Evolutionary conservation across 2,888 invertebrate species (phyloP), one percentile per base, ranked within the genome.

Genomic region (Parasteatoda lunata): DNA sequence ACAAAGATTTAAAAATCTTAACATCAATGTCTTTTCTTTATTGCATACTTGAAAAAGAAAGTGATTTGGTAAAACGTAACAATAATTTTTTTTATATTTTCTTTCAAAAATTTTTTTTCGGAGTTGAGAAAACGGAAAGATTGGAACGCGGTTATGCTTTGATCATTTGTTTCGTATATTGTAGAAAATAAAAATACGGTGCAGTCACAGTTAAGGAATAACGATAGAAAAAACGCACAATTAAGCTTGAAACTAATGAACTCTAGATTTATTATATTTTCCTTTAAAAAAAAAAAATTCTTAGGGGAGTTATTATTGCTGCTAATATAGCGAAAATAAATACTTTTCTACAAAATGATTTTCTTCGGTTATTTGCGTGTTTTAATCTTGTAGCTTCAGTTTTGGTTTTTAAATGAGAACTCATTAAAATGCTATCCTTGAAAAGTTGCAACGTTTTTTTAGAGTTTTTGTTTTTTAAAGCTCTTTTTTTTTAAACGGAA

Each of bases 91-190:
- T 72, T 66, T 15, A 47, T 66, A 11, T 78, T 78, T 54, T 54
- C 15, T 48, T n/a, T 54, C 0, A 30, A 59, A 69, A 69, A n/a
- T 59, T 59, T n/a, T n/a, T 59, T 9, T 59, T n/a, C n/a, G 59
- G 11, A 59, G n/a, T n/a, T 13, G 8, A 4, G 59, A 59, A 59
- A 59, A 59, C 7, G 11, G n/a, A 59, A 75, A 75, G 47, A n/a
- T 30, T 5, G 69, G 52, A 52, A 47, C n/a, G n/a, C 48, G 30
- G 51, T 68, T 49, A 69, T 49, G 65, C 66, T 77, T 59, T 69
- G 72, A 68, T 85, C 85, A 81, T 86, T 86, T 81, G 76, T 76
- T 77, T 66, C 80, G 64, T 75, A 86, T 85, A 85, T 80, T 80
- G 85, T 80, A 80, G 59, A 86, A 80, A 86, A 86, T 77, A 79